Conservation (phyloP, 1,140 invertebrate genomes). For the Frieseomelitta varia region DNA sequence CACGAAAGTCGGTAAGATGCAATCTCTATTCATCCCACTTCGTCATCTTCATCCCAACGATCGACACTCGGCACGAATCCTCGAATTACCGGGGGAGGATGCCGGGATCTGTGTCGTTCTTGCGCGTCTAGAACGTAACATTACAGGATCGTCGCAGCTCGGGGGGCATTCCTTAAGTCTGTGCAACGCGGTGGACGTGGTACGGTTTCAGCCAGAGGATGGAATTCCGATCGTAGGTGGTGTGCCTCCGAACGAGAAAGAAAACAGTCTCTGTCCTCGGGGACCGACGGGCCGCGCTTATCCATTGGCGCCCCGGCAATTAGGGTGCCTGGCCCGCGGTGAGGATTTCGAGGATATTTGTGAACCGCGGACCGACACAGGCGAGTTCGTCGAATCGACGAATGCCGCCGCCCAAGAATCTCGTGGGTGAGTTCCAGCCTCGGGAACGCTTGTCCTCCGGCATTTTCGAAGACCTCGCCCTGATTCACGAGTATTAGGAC, state of each 20-base stretch:
- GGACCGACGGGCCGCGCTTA: slow-evolving; percentile 27
- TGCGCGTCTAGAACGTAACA: slow-evolving; percentile 36
- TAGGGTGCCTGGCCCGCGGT: slow-evolving; percentile 67
- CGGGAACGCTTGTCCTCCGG: not conserved
- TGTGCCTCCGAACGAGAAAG: slow-evolving; percentile 18
- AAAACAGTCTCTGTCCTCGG: slow-evolving; percentile 48
- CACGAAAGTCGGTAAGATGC: too few relatives aligned
- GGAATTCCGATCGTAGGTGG: slow-evolving; percentile 58
- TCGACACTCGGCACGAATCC: not conserved
- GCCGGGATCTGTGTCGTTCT: not conserved
- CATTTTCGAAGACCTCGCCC: not conserved
- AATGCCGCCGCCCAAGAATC: slow-evolving; percentile 64
- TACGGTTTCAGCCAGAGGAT: not conserved
- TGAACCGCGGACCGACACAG: slow-evolving; percentile 36
- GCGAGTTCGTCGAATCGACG: slow-evolving; percentile 74
- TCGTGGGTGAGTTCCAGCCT: slow-evolving; percentile 67
- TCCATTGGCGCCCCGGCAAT: slow-evolving; percentile 49
- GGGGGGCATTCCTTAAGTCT: slow-evolving; percentile 57
- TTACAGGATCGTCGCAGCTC: slow-evolving; percentile 44
- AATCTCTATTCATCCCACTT: too few relatives aligned
- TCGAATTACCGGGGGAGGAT: slow-evolving; percentile 37
- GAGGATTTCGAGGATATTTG: slow-evolving; percentile 58
- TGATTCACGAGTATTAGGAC: not conserved
- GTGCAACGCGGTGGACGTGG: slow-evolving; percentile 1
- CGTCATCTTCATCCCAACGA: not conserved